A percentile compares a stretch with the other conserved stretches of the same genome.
Conservation (phyloP, 2,888 invertebrate genomes). For the Brachylomia viminalis region DNA sequence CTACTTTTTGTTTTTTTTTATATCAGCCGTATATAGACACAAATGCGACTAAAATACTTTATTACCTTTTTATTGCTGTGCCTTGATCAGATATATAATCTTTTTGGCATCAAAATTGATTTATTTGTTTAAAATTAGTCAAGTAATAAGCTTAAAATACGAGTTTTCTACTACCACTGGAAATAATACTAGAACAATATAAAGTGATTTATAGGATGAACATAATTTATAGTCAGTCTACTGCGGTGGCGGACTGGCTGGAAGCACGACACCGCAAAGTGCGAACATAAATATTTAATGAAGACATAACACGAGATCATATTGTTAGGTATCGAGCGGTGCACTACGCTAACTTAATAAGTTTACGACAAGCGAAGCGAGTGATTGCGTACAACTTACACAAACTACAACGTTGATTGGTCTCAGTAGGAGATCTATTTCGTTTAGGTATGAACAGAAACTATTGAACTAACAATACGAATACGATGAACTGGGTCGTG, state of each 20-base stretch:
- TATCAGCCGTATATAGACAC: constrained; percentile 8
- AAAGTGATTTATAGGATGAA: constrained; percentile 7
- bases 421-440: constrained; percentile 29
- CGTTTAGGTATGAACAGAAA: constrained; percentile 20
- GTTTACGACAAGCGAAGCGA: constrained; percentile 65
- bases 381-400: constrained; percentile 57
- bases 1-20: no score
- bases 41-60: constrained; percentile 1
- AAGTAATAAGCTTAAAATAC: constrained; percentile 1
- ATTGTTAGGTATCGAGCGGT: constrained; percentile 41
- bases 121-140: constrained; percentile 11
- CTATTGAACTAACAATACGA: constrained; percentile 47
- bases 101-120: constrained; percentile 14
- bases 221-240: constrained; percentile 43
- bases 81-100: constrained; percentile 4
- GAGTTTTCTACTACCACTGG: constrained; percentile 15
- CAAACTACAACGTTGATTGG: constrained; percentile 43
- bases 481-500: constrained; percentile 62
- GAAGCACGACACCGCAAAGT: constrained; percentile 35
- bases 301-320: constrained; percentile 34
- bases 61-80: constrained; percentile 1
- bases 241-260: constrained; percentile 28
- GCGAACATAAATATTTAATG: constrained; percentile 35
- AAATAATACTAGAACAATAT: constrained; percentile 24
- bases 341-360: constrained; percentile 47